Evolutionary conservation across 2,113 vertebrate species (phyloP), one percentile per base, ranked within the genome.

Genomic region (Oplegnathus fasciatus): DNA sequence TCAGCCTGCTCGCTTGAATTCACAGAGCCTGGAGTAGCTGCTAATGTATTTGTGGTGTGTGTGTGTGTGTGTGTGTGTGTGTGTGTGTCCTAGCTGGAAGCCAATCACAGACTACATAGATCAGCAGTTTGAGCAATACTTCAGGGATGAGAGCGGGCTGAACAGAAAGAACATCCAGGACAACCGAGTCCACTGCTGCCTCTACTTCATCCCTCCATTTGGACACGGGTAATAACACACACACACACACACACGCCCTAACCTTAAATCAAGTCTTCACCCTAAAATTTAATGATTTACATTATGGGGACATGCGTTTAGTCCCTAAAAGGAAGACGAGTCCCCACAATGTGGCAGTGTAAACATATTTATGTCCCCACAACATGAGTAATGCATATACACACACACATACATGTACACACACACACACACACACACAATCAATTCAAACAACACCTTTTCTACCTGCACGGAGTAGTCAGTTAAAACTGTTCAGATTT

Each of bases 91-190:
- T 44, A 99, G 98, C 93, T 99, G 98, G 98, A 99, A 98, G 93
- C 96, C 98, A 6, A 97, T 99, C 93, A 98, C 98, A 0, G 98
- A 99, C 91, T 99, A 99, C 74, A 98, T 99, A 13, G 98, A 99
- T 93, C 98, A 99, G 94, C 98, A 99, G 94, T 99, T 99, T 82
- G 98, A 99, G 50, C 98, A 99, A 76, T 99, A 99, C 89, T 99
- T 99, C 94, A 97, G 98, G 6, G 98, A 99, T 2, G 98, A 99
- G 93, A 99, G 98, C 0, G 98, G 98, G 42, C 96, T 99, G 81
- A 99, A 99, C 94, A 95, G 98, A 64, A 99, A 99, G 94, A 99
- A 99, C 92, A 99, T 99, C 89, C 96, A 98, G 86, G 98, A 99
- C 94, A 99, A 99, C 95, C 89, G 98, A 17, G 98, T 99, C 75